Base-by-base conservation (phyloP, 2,113 vertebrate genomes). In the Sphaerodactylus townsendi region DNA sequence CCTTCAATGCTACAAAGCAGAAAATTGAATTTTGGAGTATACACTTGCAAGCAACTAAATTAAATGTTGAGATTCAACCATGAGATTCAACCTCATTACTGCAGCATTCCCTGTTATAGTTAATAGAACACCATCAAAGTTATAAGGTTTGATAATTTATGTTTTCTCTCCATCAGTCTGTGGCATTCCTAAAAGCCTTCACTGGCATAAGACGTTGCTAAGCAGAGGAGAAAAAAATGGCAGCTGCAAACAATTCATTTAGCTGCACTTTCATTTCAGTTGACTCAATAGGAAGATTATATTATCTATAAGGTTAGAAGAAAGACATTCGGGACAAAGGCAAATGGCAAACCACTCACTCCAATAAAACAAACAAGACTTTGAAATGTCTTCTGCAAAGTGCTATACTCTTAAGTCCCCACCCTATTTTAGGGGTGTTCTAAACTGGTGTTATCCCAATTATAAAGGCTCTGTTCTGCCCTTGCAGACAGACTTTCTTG, bases 21-120 rank as follows among this genome's bases (percentile, higher is more conserved):
- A 95, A 95, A 95, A 96, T 39, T 91, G 92, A 93, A 93, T 92
- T 87, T 90, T 92, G 90, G 85, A 92, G 73, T 81, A 84, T 30
- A 74, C 68, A 77, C 75, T 65, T 75, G 66, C 59, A 84, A 88
- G 79, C 91, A 4, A 69, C 10, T 92, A 94, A 94, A 87, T 91
- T 86, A 93, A 93, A 90, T 64, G 1, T 81, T 79, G 19, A 86
- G 56, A 41, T 41, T 70, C 23, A 79, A 53, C 5, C 10, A 62
- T 62, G 59, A 62, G 59, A 62, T 62, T 62, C 23, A 79, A 48
- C 5, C 10, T 46, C 44, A 64, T 65, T 48, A 74, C 50, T 87
- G 50, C 33, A 89, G 37, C 33, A 84, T 68, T 86, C 71, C 73
- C 76, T 77, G 7, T 50, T 90, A 65, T 53, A 81, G 65, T 68